A percentile compares a stretch with the other conserved stretches of the same genome.
These are phyloP conservation scores for Zhuqinia jingwanae DNA, from an alignment of 2,888 invertebrate genomes.

Conservation along the genomic window DNA sequence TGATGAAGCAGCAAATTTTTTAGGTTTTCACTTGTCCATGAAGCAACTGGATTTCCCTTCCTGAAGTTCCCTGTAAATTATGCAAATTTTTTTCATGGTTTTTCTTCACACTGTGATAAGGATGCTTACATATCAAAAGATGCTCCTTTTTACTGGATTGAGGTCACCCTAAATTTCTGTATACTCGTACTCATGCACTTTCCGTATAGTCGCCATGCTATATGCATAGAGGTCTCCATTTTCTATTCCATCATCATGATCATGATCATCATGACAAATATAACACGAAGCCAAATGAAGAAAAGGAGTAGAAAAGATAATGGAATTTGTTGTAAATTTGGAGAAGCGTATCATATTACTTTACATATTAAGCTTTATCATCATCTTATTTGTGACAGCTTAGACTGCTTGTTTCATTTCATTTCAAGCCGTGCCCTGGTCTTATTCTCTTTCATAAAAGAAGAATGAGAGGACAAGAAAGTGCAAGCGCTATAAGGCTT, in stretches of 20 bases:
- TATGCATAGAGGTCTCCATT: no score
- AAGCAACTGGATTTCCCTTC: constrained; percentile 27
- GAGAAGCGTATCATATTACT: constrained; percentile 25
- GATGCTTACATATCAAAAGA: background rate
- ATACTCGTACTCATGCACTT: background rate
- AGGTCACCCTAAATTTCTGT: background rate
- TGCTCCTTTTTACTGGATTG: background rate
- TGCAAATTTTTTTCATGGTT: constrained; percentile 12
- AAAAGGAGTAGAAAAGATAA: constrained; percentile 10
- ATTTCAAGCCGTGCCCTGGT: no score
- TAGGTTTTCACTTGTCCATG: constrained; percentile 41
- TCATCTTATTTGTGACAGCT: constrained; percentile 28
- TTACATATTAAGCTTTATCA: constrained; percentile 11
- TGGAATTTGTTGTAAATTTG: constrained; percentile 46
- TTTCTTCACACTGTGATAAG: constrained; percentile 26
- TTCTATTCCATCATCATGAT: no score
- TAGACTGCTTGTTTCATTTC: constrained; percentile 6
- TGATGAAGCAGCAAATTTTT: constrained; percentile 42
- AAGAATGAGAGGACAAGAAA: no score
- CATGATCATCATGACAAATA: no score
- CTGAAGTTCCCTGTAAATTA: constrained; percentile 17
- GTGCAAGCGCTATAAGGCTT: no score
- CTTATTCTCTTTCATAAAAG: background rate
- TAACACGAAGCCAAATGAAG: background rate
- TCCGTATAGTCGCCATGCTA: background rate